Conservation (phyloP, 2,888 invertebrate species). For the Athripsodes cinereus region DNA sequence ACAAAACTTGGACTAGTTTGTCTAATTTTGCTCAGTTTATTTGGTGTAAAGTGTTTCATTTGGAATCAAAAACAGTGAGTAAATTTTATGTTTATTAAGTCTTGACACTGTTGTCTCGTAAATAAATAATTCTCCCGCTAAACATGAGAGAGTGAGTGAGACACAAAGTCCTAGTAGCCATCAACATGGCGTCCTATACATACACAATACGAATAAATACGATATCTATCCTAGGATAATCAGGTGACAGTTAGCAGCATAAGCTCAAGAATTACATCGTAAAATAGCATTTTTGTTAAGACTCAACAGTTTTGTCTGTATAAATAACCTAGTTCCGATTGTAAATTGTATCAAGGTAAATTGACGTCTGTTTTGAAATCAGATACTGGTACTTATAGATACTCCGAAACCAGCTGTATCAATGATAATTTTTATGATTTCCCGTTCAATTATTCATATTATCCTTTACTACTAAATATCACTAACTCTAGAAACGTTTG, state of each 20-base stretch:
- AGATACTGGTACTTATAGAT: background rate
- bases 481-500: too few species aligned
- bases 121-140: background rate
- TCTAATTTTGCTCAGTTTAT: constrained; percentile 54
- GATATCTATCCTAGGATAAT: background rate
- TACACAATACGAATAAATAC: constrained; percentile 5
- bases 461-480: too few species aligned
- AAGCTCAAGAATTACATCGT: background rate
- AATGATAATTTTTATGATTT: background rate
- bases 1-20: constrained; percentile 63
- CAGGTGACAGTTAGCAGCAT: background rate
- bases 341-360: background rate
- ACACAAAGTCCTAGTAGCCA: constrained; percentile 8
- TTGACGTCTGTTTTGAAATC: background rate
- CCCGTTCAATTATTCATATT: too few species aligned
- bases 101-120: background rate
- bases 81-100: background rate
- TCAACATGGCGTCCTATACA: constrained; percentile 51
- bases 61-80: constrained; percentile 37
- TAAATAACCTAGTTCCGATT: too few species aligned
- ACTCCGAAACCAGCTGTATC: background rate
- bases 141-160: background rate
- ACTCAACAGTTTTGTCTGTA: too few species aligned
- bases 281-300: too few species aligned
- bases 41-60: constrained; percentile 53